Percentiles rank a stretch among this genome's conserved stretches.
Evolutionary conservation across 2,797 vertebrate genomes (phyloP).

Genomic region (Helostoma temminkii): DNA sequence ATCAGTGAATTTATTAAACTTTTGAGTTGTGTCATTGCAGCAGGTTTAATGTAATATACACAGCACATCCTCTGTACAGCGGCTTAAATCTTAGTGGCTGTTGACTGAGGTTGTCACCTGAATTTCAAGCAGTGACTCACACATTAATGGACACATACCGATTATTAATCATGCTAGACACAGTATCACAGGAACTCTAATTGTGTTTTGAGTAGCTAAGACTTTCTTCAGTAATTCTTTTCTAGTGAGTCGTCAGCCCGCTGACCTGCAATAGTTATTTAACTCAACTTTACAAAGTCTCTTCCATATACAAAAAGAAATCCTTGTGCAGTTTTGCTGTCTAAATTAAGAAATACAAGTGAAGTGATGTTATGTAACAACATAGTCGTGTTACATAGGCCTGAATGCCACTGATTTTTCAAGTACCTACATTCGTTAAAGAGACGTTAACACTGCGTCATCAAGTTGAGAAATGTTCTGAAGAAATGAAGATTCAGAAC

Average conservation of each 20-base stretch:
- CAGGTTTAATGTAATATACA: slow-evolving; percentile 13
- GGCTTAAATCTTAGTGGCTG: neutral
- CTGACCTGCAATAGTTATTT: neutral
- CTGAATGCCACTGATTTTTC: neutral
- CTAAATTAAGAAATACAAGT: neutral
- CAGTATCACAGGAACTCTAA: too few relatives aligned
- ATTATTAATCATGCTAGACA: too few relatives aligned
- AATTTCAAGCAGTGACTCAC: slow-evolving; percentile 23
- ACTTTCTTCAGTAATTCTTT: neutral
- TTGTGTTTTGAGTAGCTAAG: too few relatives aligned
- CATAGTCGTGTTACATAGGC: slow-evolving; percentile 8
- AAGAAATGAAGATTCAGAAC: slow-evolving; percentile 20
- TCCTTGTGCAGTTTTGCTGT: neutral
- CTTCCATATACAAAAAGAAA: neutral
- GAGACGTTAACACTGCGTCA: neutral
- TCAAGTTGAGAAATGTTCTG: slow-evolving; percentile 6
- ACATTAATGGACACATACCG: slow-evolving; percentile 33
- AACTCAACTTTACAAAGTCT: neutral
- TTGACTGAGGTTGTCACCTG: too few relatives aligned
- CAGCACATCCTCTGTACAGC: neutral
- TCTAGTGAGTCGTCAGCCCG: neutral
- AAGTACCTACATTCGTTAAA: slow-evolving; percentile 1
- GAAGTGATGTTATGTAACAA: slow-evolving; percentile 10
- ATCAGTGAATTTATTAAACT: slow-evolving; percentile 2
- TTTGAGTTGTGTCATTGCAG: neutral